phyloP scores from a whole-genome alignment of 2,888 invertebrate genomes.

The Eilema depressum region DNA sequence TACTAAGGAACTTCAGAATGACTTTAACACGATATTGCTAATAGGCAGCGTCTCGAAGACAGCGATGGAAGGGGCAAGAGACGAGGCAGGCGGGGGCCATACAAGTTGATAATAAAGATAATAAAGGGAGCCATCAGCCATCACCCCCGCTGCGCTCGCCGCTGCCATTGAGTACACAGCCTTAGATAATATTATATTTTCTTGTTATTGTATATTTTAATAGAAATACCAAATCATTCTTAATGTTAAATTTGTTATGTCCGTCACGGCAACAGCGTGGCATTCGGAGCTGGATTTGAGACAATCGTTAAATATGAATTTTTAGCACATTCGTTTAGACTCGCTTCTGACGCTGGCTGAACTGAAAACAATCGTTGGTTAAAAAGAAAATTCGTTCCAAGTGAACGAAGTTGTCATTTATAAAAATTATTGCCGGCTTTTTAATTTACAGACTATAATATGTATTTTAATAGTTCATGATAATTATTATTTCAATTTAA shows the following conservation, averaged over 20 bases:
- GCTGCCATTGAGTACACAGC: not conserved
- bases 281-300: constrained; percentile 44
- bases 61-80: not conserved
- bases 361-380: constrained; percentile 22
- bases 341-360: constrained; percentile 23
- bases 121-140: not conserved
- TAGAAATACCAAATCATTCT: not conserved
- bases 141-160: not conserved
- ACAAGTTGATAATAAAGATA: not conserved
- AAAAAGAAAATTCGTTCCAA: constrained; percentile 27
- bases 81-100: constrained; percentile 4
- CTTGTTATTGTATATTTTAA: not conserved
- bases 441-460: not conserved
- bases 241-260: constrained; percentile 40
- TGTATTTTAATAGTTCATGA: too few relatives aligned
- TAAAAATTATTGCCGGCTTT: not conserved
- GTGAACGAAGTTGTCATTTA: constrained; percentile 16
- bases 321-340: constrained; percentile 52
- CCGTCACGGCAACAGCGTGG: constrained; percentile 47
- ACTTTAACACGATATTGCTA: constrained; percentile 14
- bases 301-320: constrained; percentile 60
- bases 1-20: constrained; percentile 27
- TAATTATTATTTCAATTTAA: too few relatives aligned
- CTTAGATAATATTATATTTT: not conserved
- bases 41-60: constrained; percentile 3